Base-by-base conservation (phyloP, 2,888 invertebrate species). In the Micoletzkya japonica region DNA sequence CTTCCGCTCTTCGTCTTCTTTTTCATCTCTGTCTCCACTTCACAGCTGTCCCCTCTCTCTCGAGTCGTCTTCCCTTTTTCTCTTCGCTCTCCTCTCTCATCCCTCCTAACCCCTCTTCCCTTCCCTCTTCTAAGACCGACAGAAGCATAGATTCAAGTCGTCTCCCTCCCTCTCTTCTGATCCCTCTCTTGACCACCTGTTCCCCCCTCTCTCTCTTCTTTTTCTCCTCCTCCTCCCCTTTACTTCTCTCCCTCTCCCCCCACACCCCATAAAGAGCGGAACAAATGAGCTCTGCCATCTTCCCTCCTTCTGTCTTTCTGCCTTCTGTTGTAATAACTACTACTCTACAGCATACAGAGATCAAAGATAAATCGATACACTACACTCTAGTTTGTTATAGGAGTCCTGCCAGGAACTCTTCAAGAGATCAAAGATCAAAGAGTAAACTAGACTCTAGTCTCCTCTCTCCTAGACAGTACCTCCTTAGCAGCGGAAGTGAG, bases 401-500 rank as follows among this genome's bases (percentile, higher is more conserved):
- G n/a, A n/a, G n/a, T n/a, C n/a, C n/a, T n/a, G n/a, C n/a, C n/a
- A n/a, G n/a, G n/a, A n/a, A n/a, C n/a, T n/a, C n/a, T n/a, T n/a
- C n/a, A n/a, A n/a, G n/a, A n/a, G n/a, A n/a, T n/a, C n/a, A n/a
- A n/a, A n/a, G n/a, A n/a, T n/a, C n/a, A n/a, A n/a, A n/a, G n/a
- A n/a, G n/a, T n/a, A n/a, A n/a, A n/a, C n/a, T n/a, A n/a, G n/a
- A n/a, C n/a, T n/a, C n/a, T n/a, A n/a, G n/a, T n/a, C n/a, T n/a
- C n/a, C n/a, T n/a, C n/a, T n/a, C n/a, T n/a, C n/a, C n/a, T n/a
- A n/a, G 50, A 39, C 54, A 17, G 72, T 17, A 76, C 77, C 86
- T 94, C 93, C 26, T 93, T 90, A 0, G 95, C 93, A 0, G 98
- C 96, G 71, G 91, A 91, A 70, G 92, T 91, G 73, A 98, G 88